Evolutionary conservation across 2,888 invertebrate genomes (phyloP).

Genomic region (Pyrochroa serraticornis): DNA sequence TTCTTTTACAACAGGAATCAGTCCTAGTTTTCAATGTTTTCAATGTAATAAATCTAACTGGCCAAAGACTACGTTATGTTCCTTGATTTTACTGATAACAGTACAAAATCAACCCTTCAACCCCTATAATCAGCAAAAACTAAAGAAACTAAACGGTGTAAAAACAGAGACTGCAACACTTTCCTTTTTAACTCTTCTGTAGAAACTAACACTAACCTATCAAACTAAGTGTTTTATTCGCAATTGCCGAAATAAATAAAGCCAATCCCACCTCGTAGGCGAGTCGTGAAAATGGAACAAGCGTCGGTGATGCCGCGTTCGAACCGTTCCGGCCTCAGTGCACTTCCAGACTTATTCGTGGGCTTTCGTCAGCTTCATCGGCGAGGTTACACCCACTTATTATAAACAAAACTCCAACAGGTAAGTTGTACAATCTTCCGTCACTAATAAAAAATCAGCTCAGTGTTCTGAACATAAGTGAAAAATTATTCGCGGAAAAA

Average conservation of each 20-base stretch:
- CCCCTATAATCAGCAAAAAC: too few relatives aligned
- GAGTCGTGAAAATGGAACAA: constrained; percentile 21
- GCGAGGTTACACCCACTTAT: constrained; percentile 31
- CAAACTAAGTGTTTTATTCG: too few relatives aligned
- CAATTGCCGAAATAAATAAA: constrained; percentile 17
- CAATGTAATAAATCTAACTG: too few relatives aligned
- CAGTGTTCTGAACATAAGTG: background rate
- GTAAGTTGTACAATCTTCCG: constrained; percentile 25
- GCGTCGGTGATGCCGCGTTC: constrained; percentile 2
- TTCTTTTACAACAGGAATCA: too few relatives aligned
- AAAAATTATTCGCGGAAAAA: background rate
- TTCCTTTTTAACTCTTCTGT: too few relatives aligned
- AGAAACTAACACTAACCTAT: too few relatives aligned
- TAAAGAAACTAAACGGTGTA: too few relatives aligned
- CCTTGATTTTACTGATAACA: too few relatives aligned
- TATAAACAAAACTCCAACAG: constrained; percentile 37
- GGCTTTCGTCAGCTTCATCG: constrained; percentile 24
- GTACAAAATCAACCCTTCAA: too few relatives aligned
- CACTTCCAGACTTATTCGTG: constrained; percentile 27
- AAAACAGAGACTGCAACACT: too few relatives aligned
- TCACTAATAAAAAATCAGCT: background rate
- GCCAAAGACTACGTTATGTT: too few relatives aligned
- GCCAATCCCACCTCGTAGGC: constrained; percentile 26
- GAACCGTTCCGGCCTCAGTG: constrained; percentile 25
- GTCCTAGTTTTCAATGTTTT: too few relatives aligned